phyloP scores from a whole-genome alignment of 2,888 invertebrate genomes.

The Entomobrya multifasciata region DNA sequence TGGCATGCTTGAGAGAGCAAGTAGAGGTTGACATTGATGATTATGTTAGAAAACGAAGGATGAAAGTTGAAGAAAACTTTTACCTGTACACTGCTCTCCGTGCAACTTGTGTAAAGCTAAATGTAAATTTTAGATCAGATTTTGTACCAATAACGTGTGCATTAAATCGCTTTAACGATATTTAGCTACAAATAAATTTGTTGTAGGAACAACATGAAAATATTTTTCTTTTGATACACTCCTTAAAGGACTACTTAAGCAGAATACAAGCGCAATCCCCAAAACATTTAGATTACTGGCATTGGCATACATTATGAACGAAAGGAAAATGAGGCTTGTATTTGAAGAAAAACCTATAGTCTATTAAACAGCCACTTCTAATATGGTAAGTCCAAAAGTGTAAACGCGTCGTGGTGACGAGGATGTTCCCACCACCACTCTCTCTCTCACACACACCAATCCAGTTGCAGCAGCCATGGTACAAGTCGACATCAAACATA shows the following conservation, averaged over 20 bases:
- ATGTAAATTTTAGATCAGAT: too few relatives aligned
- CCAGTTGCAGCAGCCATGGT: neutral
- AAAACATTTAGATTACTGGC: constrained; percentile 42
- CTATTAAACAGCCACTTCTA: neutral
- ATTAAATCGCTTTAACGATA: too few relatives aligned
- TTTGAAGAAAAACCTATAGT: neutral
- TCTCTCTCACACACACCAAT: neutral
- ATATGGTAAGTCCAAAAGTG: neutral
- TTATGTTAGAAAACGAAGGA: neutral
- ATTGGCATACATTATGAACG: constrained; percentile 60
- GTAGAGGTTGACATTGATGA: constrained; percentile 43
- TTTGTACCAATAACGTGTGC: too few relatives aligned
- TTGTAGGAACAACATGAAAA: too few relatives aligned
- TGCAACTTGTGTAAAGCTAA: too few relatives aligned
- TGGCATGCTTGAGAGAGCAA: neutral
- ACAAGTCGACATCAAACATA: neutral
- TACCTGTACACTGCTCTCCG: too few relatives aligned
- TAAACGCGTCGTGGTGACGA: constrained; percentile 8
- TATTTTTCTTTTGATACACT: too few relatives aligned
- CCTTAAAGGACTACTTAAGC: too few relatives aligned
- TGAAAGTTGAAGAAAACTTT: neutral
- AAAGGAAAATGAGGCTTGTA: constrained; percentile 12
- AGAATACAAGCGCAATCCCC: too few relatives aligned
- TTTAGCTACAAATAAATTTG: too few relatives aligned
- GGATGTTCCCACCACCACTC: constrained; percentile 25